Evolutionary conservation across 2,797 vertebrate genomes (phyloP).

Genomic region (Chelidonichthys spinosus): DNA sequence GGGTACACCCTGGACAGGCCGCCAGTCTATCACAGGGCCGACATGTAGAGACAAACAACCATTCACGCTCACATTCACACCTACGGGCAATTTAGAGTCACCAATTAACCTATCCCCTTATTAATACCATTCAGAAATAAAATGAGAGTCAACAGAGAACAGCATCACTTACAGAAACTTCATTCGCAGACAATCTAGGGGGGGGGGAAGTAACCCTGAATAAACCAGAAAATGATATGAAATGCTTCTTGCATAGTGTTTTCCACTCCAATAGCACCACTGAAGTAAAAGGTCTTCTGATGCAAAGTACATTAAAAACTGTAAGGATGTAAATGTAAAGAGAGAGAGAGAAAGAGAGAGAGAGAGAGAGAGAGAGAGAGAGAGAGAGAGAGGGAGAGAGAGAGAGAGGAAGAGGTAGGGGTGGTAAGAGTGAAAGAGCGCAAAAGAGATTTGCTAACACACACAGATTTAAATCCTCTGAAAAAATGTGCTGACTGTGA

Average conservation of each 20-base stretch:
- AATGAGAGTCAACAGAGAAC: not conserved
- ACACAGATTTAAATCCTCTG: constrained; percentile 59
- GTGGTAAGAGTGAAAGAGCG: constrained; percentile 9
- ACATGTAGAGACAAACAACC: no score
- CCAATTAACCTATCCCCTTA: no score
- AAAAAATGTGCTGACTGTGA: constrained; percentile 65
- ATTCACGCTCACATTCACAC: no score
- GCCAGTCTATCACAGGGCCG: no score
- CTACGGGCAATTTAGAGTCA: no score
- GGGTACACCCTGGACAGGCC: no score
- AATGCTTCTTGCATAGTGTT: not conserved
- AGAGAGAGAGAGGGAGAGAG: not conserved
- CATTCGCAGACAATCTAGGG: not conserved
- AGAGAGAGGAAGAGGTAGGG: not conserved
- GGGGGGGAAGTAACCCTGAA: not conserved
- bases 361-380: no score
- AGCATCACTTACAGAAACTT: not conserved
- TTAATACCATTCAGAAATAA: constrained; percentile 11
- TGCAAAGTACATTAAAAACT: constrained; percentile 16
- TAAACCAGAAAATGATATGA: not conserved
- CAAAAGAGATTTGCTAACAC: constrained; percentile 55
- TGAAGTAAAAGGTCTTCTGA: not conserved
- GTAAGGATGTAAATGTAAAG: constrained; percentile 3
- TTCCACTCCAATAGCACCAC: not conserved
- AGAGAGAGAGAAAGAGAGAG: constrained; percentile 2